Evolutionary conservation across 2,888 invertebrate species (phyloP), one percentile per base, ranked within the genome.

Genomic region (Pachymerium ferrugineum): DNA sequence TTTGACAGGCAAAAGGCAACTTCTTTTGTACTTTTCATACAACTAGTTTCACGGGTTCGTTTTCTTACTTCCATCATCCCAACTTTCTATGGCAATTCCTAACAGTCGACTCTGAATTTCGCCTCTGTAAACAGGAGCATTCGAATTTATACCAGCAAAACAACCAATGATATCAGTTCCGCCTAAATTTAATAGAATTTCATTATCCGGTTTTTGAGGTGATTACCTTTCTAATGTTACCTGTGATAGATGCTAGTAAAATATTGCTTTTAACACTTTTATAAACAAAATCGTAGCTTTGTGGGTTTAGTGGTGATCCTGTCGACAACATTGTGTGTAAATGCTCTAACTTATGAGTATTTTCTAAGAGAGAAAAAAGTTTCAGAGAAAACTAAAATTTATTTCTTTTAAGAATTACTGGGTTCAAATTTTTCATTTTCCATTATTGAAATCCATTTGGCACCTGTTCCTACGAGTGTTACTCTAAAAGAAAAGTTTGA

Each of bases 141-240:
- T 83, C 76, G 83, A 81, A 77, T 84, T 84, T 74, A 83, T 83
- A 19, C 86, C 86, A 80, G 85, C 84, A 79, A 87, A 87, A 79
- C 86, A 86, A 6, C 85, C 85, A 75, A 86, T 84, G 70, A 87
- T 86, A 78, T 87, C 87, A 4, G 86, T 87, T 1, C 87, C 87
- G 74, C 86, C 86, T 82, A 28, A 68, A 54, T 54, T 5, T 8
- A 10, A 54, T 10, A 19, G 16, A 54, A 10, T 54, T 8, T 19
- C 6, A 54, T n/a, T 54, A 14, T 22, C 1, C 25, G 12, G 14
- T 67, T 67, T 67, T 25, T 28, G 8, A 8, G 6, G 14, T 12
- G 14, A 8, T n/a, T 6, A 54, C 6, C 3, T 22, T 22, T 25
- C n/a, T n/a, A 10, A 8, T 38, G 38, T 30, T 74, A 83, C 85